Conservation (phyloP, 92 coral and sea anemone genomes). For the Actinostola sp. region DNA sequence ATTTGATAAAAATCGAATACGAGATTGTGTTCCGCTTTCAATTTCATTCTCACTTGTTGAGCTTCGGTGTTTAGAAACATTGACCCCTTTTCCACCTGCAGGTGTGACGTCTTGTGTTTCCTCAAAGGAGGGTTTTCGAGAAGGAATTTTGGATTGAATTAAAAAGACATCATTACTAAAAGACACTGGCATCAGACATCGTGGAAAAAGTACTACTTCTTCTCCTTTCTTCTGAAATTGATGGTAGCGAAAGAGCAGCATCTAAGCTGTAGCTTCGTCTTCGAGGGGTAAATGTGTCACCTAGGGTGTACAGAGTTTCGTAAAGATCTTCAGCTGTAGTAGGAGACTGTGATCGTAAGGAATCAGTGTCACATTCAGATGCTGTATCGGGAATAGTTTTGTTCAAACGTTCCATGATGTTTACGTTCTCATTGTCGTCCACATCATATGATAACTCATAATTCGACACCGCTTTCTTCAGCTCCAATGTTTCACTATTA, state of each 20-base stretch:
- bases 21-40: background rate
- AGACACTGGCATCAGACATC: background rate
- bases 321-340: background rate
- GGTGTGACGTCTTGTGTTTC: background rate
- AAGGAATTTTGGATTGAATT: too few species aligned
- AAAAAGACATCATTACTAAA: constrained; percentile 2
- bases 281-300: background rate
- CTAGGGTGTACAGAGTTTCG: background rate
- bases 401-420: background rate
- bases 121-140: background rate
- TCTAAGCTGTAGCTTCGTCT: constrained; percentile 24
- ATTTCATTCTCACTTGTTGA: too few species aligned
- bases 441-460: constrained; percentile 54
- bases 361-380: background rate
- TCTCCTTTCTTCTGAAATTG: constrained; percentile 19
- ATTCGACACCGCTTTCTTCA: constrained; percentile 43
- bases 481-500: background rate
- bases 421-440: constrained; percentile 22
- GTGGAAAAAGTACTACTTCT: constrained; percentile 9
- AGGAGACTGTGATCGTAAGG: constrained; percentile 9
- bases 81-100: too few species aligned
- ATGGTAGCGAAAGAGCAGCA: constrained; percentile 14
- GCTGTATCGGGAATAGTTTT: background rate
- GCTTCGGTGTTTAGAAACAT: background rate
- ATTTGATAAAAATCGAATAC: background rate